Percentiles rank a stretch among this genome's conserved stretches.
phyloP scores from a whole-genome alignment of 2,888 invertebrate genomes.

The Apamea epomidion region DNA sequence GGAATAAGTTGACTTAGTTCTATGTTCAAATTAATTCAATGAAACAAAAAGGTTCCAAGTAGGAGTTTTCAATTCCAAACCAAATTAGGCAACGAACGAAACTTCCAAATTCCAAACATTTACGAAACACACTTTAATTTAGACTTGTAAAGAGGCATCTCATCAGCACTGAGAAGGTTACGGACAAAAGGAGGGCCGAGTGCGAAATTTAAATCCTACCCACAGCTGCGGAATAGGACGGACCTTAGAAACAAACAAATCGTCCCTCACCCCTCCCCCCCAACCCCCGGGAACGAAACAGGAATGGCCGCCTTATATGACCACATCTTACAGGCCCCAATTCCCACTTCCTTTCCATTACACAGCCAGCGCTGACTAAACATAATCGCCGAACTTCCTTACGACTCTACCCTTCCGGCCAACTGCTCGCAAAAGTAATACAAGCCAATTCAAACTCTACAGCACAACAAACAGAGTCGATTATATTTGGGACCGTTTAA shows the following conservation, averaged over 20 bases:
- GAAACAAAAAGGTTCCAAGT: constrained; percentile 56
- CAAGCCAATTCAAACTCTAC: constrained; percentile 78
- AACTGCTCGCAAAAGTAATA: constrained; percentile 75
- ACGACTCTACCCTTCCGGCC: constrained; percentile 90
- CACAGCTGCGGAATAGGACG: constrained; percentile 84
- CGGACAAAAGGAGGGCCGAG: constrained; percentile 82
- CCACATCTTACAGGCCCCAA: constrained; percentile 90
- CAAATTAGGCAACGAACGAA: constrained; percentile 57
- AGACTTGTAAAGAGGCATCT: constrained; percentile 86
- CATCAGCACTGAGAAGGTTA: constrained; percentile 85
- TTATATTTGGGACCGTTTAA: constrained; percentile 58
- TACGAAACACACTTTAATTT: constrained; percentile 83
- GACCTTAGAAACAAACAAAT: constrained; percentile 90
- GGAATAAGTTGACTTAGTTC: neutral
- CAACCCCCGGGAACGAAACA: constrained; percentile 69
- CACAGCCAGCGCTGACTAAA: constrained; percentile 89
- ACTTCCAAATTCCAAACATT: constrained; percentile 70
- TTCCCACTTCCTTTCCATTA: constrained; percentile 90
- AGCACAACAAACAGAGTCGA: constrained; percentile 72
- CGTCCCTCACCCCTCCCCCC: constrained; percentile 74
- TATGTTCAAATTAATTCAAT: constrained; percentile 22
- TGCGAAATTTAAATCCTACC: constrained; percentile 87
- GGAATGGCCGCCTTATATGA: constrained; percentile 87
- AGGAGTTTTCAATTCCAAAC: constrained; percentile 55
- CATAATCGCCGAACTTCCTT: constrained; percentile 91